These are phyloP conservation scores for Perizoma flavofasciatum DNA, from an alignment of 2,888 invertebrate species.

Conservation along the genomic window DNA sequence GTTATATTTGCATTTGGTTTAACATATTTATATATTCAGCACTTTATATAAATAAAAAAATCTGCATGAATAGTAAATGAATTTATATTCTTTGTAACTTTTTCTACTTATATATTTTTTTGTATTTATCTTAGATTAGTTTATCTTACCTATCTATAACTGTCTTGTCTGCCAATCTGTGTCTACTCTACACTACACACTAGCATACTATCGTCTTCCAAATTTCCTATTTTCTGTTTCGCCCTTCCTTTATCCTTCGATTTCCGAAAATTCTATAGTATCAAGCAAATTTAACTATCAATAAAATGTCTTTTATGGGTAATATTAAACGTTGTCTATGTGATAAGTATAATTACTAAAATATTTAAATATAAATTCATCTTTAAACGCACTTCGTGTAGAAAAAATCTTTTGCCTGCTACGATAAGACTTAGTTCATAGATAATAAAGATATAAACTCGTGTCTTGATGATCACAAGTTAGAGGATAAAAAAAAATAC, in stretches of 20 bases:
- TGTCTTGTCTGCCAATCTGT: conserved; percentile 16
- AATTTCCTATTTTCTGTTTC: conserved; percentile 38
- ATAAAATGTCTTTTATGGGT: conserved; percentile 48
- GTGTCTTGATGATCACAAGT: conserved; percentile 71
- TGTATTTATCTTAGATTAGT: conserved; percentile 19
- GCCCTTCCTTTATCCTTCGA: conserved; percentile 42
- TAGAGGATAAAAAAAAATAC: conserved; percentile 53
- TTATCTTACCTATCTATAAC: conserved; percentile 21
- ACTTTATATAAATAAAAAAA: conserved; percentile 13
- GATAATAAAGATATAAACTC: conserved; percentile 54
- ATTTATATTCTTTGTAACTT: conserved; percentile 9
- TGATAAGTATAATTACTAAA: conserved; percentile 58
- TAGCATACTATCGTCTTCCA: conserved; percentile 50
- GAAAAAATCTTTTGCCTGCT: conserved; percentile 71
- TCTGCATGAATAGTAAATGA: conserved; percentile 20
- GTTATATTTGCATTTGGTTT: conserved; percentile 17
- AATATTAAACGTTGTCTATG: conserved; percentile 42
- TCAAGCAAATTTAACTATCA: conserved; percentile 83
- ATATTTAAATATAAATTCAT: conserved; percentile 52
- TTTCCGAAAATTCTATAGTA: conserved; percentile 50
- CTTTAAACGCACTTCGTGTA: conserved; percentile 75
- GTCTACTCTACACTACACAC: conserved; percentile 39
- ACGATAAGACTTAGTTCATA: conserved; percentile 64
- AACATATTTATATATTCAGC: conserved; percentile 16
- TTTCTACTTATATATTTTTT: conserved; percentile 7